Base-by-base conservation (phyloP, 2,113 vertebrate genomes). In the Herpetotheres cachinnans region DNA sequence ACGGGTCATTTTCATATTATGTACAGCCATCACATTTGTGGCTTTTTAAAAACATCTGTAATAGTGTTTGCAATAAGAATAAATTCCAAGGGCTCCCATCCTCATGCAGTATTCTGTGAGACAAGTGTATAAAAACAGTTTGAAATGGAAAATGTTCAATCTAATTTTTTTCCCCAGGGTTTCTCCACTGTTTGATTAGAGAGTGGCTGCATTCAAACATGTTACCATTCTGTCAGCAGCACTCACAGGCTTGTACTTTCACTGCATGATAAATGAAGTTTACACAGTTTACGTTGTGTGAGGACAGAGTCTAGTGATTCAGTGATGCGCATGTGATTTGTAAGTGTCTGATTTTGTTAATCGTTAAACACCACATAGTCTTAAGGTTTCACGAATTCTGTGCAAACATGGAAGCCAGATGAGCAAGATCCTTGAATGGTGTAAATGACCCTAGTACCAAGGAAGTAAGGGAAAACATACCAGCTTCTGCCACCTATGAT, bases 171-270 rank as follows among this genome's bases (percentile, higher is more conserved):
- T 82, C 94, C 95, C 72, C 47, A 50, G 76, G 82, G 89, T 91
- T 94, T 93, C 63, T 76, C 40, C 29, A 54, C 93, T 95, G 80
- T 93, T 96, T 97, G 92, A 92, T 97, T 96, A 93, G 93, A 81
- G 93, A 93, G 92, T 70, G 72, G 11, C 49, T 93, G 73, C 74
- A 89, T 94, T 91, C 77, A 77, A 93, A 92, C 38, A 27, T 59
- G 93, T 96, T 96, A 92, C 55, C 40, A 87, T 91, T 92, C 87
- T 92, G 87, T 94, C 90, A 95, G 91, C 62, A 81, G 34, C 6
- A 1, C 58, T 89, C 65, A 76, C 50, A 95, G 82, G 83, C 76
- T 87, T 92, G 76, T 86, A 77, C 90, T 96, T 95, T 86, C 61
- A 26, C 58, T 93, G 82, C 77, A 86, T 92, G 91, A 96, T 82